Percentiles rank a stretch among this genome's conserved stretches.
Evolutionary conservation across 2,797 vertebrate genomes (phyloP).

Genomic region (Decapterus maruadsi): DNA sequence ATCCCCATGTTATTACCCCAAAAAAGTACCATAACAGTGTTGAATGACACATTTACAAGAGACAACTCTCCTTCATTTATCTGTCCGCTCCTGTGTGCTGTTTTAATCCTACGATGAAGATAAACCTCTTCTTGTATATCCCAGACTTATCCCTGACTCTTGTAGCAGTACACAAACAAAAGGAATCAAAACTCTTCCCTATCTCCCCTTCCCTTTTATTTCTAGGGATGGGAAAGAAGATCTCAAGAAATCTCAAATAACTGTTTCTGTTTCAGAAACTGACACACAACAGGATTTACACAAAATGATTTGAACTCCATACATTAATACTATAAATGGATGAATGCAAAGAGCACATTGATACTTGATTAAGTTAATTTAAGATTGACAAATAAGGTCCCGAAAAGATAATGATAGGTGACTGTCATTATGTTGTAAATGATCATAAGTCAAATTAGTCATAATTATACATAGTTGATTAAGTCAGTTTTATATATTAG

Average conservation of each 20-base stretch:
- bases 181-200: slow-evolving; percentile 17
- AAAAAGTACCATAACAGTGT: slow-evolving; percentile 3
- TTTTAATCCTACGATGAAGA: slow-evolving; percentile 21
- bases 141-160: slow-evolving; percentile 11
- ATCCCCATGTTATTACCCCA: slow-evolving; percentile 20
- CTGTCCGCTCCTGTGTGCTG: slow-evolving; percentile 25
- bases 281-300: not conserved
- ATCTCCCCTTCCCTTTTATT: slow-evolving; percentile 12
- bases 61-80: not conserved
- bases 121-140: slow-evolving; percentile 7
- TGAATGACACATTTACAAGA: slow-evolving; percentile 1
- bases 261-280: not conserved
- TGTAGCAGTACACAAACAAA: slow-evolving; percentile 30
- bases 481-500: no score
- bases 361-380: not conserved
- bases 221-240: not conserved
- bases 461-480: no score
- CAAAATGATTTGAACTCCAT: no score
- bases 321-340: not conserved
- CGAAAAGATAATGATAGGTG: not conserved
- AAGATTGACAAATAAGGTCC: not conserved
- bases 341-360: not conserved
- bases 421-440: no score
- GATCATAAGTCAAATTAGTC: no score
- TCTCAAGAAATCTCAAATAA: not conserved